phyloP scores from a whole-genome alignment of 2,888 invertebrate genomes.

The Apamea monoglypha region DNA sequence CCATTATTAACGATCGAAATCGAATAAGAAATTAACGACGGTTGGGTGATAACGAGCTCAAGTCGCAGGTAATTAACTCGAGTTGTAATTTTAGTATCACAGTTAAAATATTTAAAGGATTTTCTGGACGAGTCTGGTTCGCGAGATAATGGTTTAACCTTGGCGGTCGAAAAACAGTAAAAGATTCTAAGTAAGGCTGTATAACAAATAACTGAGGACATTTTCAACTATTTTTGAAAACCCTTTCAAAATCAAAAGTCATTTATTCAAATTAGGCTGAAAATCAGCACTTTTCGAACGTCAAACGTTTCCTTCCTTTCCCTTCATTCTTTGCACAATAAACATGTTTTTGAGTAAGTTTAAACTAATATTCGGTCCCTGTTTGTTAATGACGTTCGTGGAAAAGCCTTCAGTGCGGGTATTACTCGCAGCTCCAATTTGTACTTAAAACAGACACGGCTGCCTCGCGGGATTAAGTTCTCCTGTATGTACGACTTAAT shows the following conservation, averaged over 20 bases:
- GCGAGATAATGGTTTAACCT: conserved; percentile 16
- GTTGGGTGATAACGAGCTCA: conserved; percentile 19
- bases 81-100: conserved; percentile 15
- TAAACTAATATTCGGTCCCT: conserved; percentile 4
- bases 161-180: neutral
- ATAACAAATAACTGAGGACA: neutral
- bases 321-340: neutral
- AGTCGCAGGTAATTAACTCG: conserved; percentile 13
- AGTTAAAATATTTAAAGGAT: conserved; percentile 30
- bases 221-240: neutral
- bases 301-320: neutral
- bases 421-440: conserved; percentile 23
- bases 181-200: neutral
- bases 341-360: conserved; percentile 1
- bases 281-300: no score
- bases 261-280: no score
- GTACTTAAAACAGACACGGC: conserved; percentile 29
- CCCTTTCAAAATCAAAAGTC: no score
- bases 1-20: conserved; percentile 32
- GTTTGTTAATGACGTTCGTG: conserved; percentile 41
- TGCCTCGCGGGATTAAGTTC: conserved; percentile 22
- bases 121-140: conserved; percentile 5
- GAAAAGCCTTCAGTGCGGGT: neutral
- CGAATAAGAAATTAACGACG: conserved; percentile 29
- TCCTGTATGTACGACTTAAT: conserved; percentile 18